Base-by-base conservation (phyloP, 2,113 vertebrate genomes). In the Glareola pratincola region DNA sequence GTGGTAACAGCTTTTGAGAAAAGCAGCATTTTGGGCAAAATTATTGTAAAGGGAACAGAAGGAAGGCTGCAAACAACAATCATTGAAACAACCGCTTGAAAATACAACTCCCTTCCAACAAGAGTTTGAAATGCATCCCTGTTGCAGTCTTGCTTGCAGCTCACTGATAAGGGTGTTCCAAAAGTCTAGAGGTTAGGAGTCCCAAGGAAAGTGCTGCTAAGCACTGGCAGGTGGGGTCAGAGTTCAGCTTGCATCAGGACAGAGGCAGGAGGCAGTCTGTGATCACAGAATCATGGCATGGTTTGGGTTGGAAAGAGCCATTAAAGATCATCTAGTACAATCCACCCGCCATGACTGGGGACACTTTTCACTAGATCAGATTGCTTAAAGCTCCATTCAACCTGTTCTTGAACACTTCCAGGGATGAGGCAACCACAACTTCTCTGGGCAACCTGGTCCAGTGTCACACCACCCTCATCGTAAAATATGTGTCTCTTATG, bases 391-490 rank as follows among this genome's bases (percentile, higher is more conserved):
- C 7, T 20, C 10, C 3, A 0, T 39, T 30, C 57, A 50, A 5
- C n/a, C 24, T 64, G n/a, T 2, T 12, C 59, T 73, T 1, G 2
- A 32, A 26, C 13, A 5, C 41, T 21, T 3, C 24, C 16, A 80
- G 41, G 41, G 36, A 29, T 15, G 67, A 5, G 5, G 10, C 39
- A 32, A 0, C 43, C 32, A 51, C 36, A 41, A 1, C 22, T 4
- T 14, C 22, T 13, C 32, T 43, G 30, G 51, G 59, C 10, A 81
- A 6, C 32, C 60, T 48, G n/a, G 1, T 8, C 24, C 43, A 48
- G 23, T 3, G n/a, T 4, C 3, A 0, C 36, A 34, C 23, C 23
- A 41, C 36, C 13, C 10, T 36, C 43, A 12, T 8, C 1, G 3
- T 48, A 20, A 76, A 41, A 22, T 12, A 27, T 23, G 7, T 51